Evolutionary conservation across 2,888 invertebrate species (phyloP).

Genomic region (Balanococcus diminutus): DNA sequence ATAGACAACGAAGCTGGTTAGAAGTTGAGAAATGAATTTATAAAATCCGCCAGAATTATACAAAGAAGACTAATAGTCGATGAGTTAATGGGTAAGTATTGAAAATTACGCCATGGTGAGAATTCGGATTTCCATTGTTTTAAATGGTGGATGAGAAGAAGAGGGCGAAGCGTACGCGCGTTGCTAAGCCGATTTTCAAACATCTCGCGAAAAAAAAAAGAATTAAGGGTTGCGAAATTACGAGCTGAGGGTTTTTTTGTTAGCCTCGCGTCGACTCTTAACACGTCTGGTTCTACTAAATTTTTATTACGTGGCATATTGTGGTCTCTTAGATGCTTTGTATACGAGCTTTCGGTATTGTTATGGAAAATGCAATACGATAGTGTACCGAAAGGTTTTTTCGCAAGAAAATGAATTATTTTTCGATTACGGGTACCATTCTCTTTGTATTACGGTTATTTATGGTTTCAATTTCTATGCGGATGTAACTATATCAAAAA

Average conservation of each 20-base stretch:
- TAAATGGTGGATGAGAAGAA: background rate
- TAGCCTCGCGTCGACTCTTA: background rate
- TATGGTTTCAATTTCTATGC: background rate
- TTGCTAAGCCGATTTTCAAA: constrained; percentile 13
- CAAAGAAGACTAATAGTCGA: constrained; percentile 7
- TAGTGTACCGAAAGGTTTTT: background rate
- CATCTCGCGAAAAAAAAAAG: background rate
- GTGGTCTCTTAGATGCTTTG: background rate
- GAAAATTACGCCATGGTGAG: constrained; percentile 1
- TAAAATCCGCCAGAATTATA: constrained; percentile 12
- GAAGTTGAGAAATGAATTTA: constrained; percentile 23
- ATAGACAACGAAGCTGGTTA: background rate
- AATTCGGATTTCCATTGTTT: constrained; percentile 3
- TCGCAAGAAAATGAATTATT: constrained; percentile 25
- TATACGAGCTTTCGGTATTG: background rate
- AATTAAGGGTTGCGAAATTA: constrained; percentile 1
- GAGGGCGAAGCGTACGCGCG: background rate
- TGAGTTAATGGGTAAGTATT: constrained; percentile 31
- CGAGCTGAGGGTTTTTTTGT: background rate
- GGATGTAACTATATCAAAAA: background rate
- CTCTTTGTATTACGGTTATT: background rate
- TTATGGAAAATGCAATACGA: background rate
- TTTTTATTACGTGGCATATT: background rate
- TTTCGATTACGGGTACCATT: background rate
- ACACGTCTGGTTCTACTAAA: background rate